These are phyloP conservation scores for Oxyruncus cristatus DNA, from an alignment of 2,113 vertebrate species.

Conservation along the genomic window DNA sequence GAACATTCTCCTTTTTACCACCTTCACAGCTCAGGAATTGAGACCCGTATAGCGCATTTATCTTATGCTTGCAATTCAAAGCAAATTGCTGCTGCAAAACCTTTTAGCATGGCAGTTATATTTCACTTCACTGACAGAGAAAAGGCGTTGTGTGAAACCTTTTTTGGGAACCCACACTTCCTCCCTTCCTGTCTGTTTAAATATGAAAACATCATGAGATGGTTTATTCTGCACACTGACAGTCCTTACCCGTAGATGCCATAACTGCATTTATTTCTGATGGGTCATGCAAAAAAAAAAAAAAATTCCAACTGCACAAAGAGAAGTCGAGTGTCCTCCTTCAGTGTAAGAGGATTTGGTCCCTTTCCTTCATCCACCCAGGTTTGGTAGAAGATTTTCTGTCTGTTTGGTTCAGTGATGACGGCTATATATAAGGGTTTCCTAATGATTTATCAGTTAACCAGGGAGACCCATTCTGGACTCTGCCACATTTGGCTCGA, in stretches of 20 bases:
- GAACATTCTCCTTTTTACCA: conserved; percentile 51
- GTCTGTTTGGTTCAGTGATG: not conserved
- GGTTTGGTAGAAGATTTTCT: not conserved
- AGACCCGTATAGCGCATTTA: conserved; percentile 35
- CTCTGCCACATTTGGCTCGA: not conserved
- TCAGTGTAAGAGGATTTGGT: not conserved
- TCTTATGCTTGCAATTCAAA: conserved; percentile 61
- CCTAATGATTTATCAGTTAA: not conserved
- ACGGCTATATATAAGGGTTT: not conserved
- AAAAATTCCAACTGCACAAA: not conserved
- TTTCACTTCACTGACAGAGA: conserved; percentile 57
- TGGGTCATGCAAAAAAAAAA: not conserved
- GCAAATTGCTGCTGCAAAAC: conserved; percentile 60
- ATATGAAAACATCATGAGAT: conserved; percentile 17
- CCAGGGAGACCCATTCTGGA: not conserved
- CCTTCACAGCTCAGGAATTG: conserved; percentile 53
- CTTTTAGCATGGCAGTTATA: conserved; percentile 58
- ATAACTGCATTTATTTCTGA: not conserved
- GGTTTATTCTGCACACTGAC: not conserved
- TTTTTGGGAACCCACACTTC: conserved; percentile 36
- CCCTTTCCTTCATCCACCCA: not conserved
- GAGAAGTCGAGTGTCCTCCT: not conserved
- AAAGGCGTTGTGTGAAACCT: conserved; percentile 50
- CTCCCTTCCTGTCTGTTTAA: conserved; percentile 30
- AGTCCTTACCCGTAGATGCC: not conserved